Base-by-base conservation (phyloP, 2,797 vertebrate genomes). In the Gymnocypris eckloni region DNA sequence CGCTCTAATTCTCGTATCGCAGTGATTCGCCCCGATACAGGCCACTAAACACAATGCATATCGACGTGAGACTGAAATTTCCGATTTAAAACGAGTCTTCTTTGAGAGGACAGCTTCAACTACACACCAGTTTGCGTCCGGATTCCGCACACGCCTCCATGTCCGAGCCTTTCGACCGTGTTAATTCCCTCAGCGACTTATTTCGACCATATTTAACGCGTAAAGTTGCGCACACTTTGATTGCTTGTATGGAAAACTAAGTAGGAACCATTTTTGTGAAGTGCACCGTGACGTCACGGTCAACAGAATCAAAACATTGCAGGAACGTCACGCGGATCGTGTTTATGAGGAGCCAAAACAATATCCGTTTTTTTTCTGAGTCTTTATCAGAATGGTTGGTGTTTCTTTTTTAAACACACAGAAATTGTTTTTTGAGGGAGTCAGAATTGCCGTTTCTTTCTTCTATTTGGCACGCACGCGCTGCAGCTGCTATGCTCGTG, bases 61-160 rank as follows among this genome's bases (percentile, higher is more conserved):
- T 87, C 76, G 79, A 80, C 81, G 82, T 4, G 66, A 82, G 52
- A 78, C 88, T 86, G 82, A 84, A 86, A 85, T 81, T 85, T 80
- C 66, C 85, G 81, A 64, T 88, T 78, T 78, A 81, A 71, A 59
- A 72, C 82, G 93, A 94, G 90, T 89, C 93, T 39, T 33, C 33
- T 93, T 88, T 89, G 90, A 91, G 93, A 90, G 89, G 91, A 90
- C 91, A 92, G 92, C 92, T 91, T 94, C 92, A 92, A 93, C 94
- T 96, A 97, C 97, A 94, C 96, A 99, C 97, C 98, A 98, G 96
- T 96, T 95, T 97, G 95, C 97, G 97, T 96, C 97, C 96, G 90
- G 96, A 94, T 92, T 96, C 97, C 90, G 95, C 96, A 93, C 96
- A 95, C 95, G 96, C 94, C 92, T 97, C 98, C 95, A 94, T 96